phyloP scores from a whole-genome alignment of 2,113 vertebrate species.

The Python bivittatus region DNA sequence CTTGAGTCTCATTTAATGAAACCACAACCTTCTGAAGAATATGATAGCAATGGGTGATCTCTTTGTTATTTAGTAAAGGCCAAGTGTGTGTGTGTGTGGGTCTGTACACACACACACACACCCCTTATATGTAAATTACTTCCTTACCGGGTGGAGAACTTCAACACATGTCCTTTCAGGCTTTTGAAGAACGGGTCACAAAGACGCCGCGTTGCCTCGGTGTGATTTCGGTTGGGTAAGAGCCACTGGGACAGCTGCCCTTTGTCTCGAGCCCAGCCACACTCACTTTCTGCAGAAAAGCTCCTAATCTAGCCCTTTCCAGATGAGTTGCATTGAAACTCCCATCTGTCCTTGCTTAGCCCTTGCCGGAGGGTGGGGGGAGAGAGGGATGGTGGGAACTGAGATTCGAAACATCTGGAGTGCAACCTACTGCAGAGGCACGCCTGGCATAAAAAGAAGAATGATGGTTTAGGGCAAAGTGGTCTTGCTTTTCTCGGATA shows the following conservation, averaged over 20 bases:
- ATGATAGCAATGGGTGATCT: not conserved
- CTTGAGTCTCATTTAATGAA: not conserved
- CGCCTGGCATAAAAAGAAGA: not conserved
- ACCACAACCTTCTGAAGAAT: not conserved
- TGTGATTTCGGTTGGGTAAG: not conserved
- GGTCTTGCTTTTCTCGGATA: not conserved
- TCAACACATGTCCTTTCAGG: not conserved
- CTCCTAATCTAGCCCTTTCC: not conserved
- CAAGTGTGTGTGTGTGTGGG: too few species aligned
- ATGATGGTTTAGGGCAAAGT: not conserved
- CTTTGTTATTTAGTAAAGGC: not conserved
- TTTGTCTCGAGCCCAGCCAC: fast-evolving
- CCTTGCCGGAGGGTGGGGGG: not conserved
- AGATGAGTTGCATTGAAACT: not conserved
- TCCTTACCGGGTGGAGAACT: too few species aligned
- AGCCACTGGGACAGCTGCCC: not conserved
- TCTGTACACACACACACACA: too few species aligned
- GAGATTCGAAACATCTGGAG: not conserved
- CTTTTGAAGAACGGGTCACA: not conserved
- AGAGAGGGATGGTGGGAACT: not conserved
- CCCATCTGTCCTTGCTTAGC: not conserved
- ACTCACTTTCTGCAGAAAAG: not conserved
- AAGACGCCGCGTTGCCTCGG: not conserved
- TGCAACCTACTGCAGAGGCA: not conserved
- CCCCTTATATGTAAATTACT: too few species aligned